A percentile compares a stretch with the other conserved stretches of the same genome.
These are phyloP conservation scores for Cichladusa arquata DNA, from an alignment of 2,113 vertebrate species.

Conservation along the genomic window DNA sequence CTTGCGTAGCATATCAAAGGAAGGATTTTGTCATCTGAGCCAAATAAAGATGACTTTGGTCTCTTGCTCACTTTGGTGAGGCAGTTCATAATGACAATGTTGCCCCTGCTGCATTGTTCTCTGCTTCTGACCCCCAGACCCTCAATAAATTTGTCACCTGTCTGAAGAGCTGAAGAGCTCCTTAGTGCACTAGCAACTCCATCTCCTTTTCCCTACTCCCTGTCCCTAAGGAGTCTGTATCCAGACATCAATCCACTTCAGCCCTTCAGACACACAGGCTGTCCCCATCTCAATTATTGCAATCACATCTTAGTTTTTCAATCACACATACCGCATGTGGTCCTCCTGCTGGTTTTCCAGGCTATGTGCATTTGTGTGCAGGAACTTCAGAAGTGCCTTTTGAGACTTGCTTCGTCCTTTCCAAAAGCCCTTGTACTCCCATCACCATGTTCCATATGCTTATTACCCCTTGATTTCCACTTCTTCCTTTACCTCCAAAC, in stretches of 20 bases:
- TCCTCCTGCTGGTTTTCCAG: not conserved
- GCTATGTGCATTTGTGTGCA: not conserved
- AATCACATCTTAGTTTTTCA: not conserved
- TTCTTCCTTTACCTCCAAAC: not conserved
- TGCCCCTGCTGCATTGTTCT: not conserved
- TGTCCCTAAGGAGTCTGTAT: not conserved
- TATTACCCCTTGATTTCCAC: not conserved
- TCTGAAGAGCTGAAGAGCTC: not conserved
- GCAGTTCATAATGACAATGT: not conserved
- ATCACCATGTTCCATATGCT: not conserved
- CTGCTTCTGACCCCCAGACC: not conserved
- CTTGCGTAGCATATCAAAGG: not conserved
- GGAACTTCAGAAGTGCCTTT: not conserved
- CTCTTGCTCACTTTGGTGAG: not conserved
- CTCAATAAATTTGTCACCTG: not conserved
- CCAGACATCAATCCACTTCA: not conserved
- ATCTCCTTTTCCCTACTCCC: not conserved
- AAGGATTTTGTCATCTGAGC: not conserved
- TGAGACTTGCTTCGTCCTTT: not conserved
- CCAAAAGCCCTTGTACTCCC: not conserved
- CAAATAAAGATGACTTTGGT: not conserved
- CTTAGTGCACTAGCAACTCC: not conserved
- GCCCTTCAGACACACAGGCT: not conserved
- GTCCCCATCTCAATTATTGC: not conserved
- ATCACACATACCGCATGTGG: not conserved